Evolutionary conservation across 2,797 vertebrate genomes (phyloP).

Genomic region (Cottoperca gobio): DNA sequence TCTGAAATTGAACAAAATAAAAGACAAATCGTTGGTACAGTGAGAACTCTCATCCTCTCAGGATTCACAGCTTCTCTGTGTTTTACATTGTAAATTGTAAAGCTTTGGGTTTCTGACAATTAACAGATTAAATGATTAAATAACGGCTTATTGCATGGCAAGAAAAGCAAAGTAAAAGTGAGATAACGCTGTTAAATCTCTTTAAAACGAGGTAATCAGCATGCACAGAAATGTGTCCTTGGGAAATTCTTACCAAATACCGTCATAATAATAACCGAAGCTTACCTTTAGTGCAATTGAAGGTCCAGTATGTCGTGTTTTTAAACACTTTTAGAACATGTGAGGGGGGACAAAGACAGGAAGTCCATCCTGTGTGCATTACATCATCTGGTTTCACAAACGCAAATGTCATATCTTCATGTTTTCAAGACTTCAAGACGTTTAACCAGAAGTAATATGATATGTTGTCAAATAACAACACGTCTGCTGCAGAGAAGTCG

Average conservation of each 20-base stretch:
- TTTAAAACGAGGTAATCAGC: neutral
- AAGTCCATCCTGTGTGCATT: conserved; percentile 25
- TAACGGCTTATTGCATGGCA: neutral
- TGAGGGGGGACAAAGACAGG: neutral
- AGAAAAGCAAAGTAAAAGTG: neutral
- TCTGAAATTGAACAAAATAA: neutral
- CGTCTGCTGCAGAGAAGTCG: neutral
- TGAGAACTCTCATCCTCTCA: neutral
- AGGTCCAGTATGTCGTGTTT: neutral
- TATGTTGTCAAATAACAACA: neutral
- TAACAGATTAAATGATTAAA: too few relatives aligned
- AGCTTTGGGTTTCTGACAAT: too few relatives aligned
- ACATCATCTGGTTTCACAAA: conserved; percentile 3
- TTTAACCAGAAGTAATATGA: neutral
- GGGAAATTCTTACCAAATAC: neutral
- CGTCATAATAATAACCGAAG: neutral
- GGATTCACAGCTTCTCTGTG: neutral
- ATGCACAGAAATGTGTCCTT: neutral
- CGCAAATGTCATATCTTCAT: neutral
- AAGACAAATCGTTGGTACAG: neutral
- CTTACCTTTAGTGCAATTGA: neutral
- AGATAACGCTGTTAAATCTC: neutral
- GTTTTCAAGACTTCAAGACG: neutral
- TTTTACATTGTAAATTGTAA: neutral
- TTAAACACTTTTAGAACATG: neutral